These are phyloP conservation scores for Plecotus auritus DNA, from an alignment of 2,113 vertebrate genomes.

Conservation along the genomic window DNA sequence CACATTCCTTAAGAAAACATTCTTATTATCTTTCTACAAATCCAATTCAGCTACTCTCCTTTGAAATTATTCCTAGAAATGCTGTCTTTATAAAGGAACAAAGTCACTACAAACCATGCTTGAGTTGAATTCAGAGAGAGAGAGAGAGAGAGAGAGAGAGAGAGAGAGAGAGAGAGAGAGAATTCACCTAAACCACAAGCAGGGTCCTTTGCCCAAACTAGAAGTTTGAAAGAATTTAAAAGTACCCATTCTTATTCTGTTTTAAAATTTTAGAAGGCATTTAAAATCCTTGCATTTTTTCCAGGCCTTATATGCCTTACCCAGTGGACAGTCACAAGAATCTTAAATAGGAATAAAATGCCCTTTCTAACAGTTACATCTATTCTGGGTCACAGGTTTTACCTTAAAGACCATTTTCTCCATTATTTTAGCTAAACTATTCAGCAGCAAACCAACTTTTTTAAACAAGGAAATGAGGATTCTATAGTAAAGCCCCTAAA, in stretches of 20 bases:
- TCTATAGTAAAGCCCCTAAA: not conserved
- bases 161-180: no score
- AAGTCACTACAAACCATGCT: not conserved
- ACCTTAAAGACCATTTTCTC: not conserved
- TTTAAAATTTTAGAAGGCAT: not conserved
- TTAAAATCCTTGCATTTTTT: not conserved
- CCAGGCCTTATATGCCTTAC: not conserved
- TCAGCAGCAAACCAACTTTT: not conserved
- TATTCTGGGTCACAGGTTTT: not conserved
- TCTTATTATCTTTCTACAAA: not conserved
- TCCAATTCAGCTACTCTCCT: not conserved
- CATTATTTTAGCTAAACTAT: not conserved
- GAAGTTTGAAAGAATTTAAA: not conserved
- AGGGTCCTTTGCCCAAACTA: not conserved
- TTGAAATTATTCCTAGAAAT: conserved; percentile 44
- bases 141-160: no score
- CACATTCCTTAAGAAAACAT: conserved; percentile 31
- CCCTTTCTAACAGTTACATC: not conserved
- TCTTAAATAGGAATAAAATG: not conserved
- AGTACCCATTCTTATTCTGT: not conserved
- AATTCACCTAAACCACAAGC: not conserved
- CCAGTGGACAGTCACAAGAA: not conserved
- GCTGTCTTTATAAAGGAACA: not conserved
- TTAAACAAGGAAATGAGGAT: not conserved
- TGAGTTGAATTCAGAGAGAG: not conserved